These are phyloP conservation scores for Morone saxatilis DNA, from an alignment of 2,113 vertebrate genomes.

Conservation along the genomic window DNA sequence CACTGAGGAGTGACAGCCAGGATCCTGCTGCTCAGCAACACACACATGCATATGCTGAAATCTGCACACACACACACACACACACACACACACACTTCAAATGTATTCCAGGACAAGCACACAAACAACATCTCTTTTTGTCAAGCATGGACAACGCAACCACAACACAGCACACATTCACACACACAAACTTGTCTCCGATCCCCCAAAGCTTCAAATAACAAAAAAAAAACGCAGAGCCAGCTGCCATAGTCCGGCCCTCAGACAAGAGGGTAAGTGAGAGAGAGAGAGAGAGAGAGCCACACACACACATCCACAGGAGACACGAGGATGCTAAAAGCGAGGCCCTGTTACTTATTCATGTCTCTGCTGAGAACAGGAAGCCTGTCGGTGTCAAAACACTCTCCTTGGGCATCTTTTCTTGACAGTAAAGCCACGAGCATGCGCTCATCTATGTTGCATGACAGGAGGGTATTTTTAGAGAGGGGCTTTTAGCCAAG, in stretches of 20 bases:
- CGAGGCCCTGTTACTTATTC: conserved; percentile 80
- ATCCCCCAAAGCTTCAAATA: conserved; percentile 63
- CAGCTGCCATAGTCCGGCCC: conserved; percentile 59
- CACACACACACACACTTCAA: conserved; percentile 9
- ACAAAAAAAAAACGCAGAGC: conserved; percentile 50
- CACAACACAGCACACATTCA: conserved; percentile 12
- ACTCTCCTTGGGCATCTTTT: conserved; percentile 60
- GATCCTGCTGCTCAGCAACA: conserved; percentile 43
- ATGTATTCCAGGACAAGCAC: conserved; percentile 10
- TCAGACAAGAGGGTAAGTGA: conserved; percentile 23
- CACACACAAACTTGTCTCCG: conserved; percentile 43
- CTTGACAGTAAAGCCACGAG: conserved; percentile 65
- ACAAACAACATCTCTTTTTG: conserved; percentile 28
- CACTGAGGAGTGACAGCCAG: conserved; percentile 51
- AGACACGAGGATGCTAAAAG: conserved; percentile 67
- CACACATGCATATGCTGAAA: background rate
- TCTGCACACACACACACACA: background rate
- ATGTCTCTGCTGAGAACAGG: conserved; percentile 69
- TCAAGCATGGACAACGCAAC: conserved; percentile 30
- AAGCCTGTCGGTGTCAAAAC: conserved; percentile 69
- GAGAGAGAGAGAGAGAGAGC: background rate
- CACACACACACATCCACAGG: conserved; percentile 4
- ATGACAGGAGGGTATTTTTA: conserved; percentile 81
- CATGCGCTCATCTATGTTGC: conserved; percentile 80
- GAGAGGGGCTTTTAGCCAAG: conserved; percentile 58